Evolutionary conservation across 2,113 vertebrate species (phyloP), one percentile per base, ranked within the genome.

Genomic region (Nycticebus coucang): DNA sequence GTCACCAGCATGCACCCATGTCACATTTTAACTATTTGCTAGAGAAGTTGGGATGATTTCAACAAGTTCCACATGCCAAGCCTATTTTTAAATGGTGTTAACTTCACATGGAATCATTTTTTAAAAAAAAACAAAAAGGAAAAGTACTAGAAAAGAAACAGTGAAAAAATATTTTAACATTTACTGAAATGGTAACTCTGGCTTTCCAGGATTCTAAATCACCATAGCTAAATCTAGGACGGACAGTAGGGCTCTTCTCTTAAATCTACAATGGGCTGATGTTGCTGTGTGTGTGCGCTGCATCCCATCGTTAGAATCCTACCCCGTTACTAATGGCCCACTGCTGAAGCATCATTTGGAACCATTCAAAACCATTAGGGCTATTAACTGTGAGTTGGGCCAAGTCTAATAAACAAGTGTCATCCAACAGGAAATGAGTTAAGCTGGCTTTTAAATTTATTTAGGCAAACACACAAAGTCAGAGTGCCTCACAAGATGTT

Each of bases 351-450:
- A n/a, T 72, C 66, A 80, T 21, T 83, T 50, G 91, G 64, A 71
- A 89, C 66, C 91, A 93, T 71, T 89, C 69, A 90, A 87, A 97
- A 89, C 55, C 64, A 96, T 84, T 90, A 95, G 69, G 41, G 53
- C 87, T 91, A 93, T 94, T 96, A 96, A 89, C 71, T 92, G 82
- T 84, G 55, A 80, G 28, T 8, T 64, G 55, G 71, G 91, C 66
- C 92, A 96, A 62, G 35, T 79, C 66, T 87, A 89, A 93, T 85
- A 96, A 92, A 96, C 92, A 96, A 95, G 37, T 91, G 89, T 89
- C 87, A 91, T 77, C 72, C 86, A 94, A 93, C 79, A 97, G 96
- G 94, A 96, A 96, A 95, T 91, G 78, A 94, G 91, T 89, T 91
- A 91, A 94, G 35, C 75, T 82, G 45, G 50, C 55, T 89, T 94